Evolutionary conservation across 2,113 vertebrate species (phyloP), one percentile per base, ranked within the genome.

Genomic region (Festucalex cinctus): DNA sequence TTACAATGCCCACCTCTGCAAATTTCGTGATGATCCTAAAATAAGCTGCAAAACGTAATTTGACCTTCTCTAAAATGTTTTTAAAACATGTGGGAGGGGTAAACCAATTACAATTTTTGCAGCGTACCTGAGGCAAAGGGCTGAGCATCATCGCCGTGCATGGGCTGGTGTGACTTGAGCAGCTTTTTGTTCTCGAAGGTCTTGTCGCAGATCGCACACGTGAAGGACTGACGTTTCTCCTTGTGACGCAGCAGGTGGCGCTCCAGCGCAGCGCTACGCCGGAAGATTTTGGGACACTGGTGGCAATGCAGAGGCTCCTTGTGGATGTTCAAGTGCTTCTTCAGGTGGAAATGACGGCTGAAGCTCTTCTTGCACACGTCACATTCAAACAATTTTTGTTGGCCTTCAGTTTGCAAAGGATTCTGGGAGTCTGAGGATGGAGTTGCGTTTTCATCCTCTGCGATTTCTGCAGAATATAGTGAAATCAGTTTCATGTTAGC

Each of bases 331-430:
- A 43, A 65, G 80, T 89, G 88, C 66, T 81, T 87, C 54, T 7
- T 71, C 63, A 88, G 72, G 9, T 88, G 85, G 39, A 85, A 78
- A 36, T 66, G 83, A 0, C 82, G 67, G 44, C 12, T 78, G 63
- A 88, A 92, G 9, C 69, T 74, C 75, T 87, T 90, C 63, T 72
- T 59, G 43, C 88, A 90, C 39, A 87, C 44, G 0, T 87, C 61
- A 1, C 90, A 91, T 1, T 58, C 65, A 43, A 83, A 87, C 2
- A 51, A 14, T 19, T 68, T 77, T 9, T 75, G 80, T 39, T 19
- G 73, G 35, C 66, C 12, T 0, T 7, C 57, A 9, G 63, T 20
- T 56, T 73, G 56, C n/a, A 46, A 71, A 62, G 28, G 10, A 20
- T 48, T 64, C 59, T 62, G 14, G 14, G 53, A 26, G 60, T 71